A percentile compares a stretch with the other conserved stretches of the same genome.
Conservation (phyloP, 2,888 invertebrate genomes). For the Vesta saturnalis region DNA sequence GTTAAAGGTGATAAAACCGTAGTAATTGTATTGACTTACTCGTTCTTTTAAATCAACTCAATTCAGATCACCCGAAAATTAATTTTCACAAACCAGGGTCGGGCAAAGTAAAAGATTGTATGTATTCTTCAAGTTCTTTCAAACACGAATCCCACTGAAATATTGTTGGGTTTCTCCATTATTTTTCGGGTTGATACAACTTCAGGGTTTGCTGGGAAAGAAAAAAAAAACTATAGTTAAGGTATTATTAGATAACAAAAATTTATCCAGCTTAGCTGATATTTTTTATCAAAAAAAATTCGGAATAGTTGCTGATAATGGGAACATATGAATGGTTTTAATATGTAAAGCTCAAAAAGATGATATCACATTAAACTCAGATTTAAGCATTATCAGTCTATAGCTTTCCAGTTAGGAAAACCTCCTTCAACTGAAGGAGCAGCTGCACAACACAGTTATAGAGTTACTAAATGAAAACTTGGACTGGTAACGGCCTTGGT, state of each 20-base stretch:
- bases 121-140: too few species aligned
- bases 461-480: too few species aligned
- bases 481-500: too few species aligned
- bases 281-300: too few species aligned
- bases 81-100: conserved; percentile 33
- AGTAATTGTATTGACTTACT: conserved; percentile 48
- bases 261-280: too few species aligned
- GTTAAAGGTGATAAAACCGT: conserved; percentile 40
- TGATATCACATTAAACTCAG: conserved; percentile 35
- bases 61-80: conserved; percentile 19
- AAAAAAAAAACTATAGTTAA: conserved; percentile 38
- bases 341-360: too few species aligned
- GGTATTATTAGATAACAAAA: neutral
- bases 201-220: conserved; percentile 13
- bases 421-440: conserved; percentile 44
- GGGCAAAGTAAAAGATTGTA: too few species aligned
- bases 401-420: conserved; percentile 39
- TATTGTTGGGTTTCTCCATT: too few species aligned
- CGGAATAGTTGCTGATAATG: too few species aligned
- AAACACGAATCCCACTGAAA: too few species aligned
- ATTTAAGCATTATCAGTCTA: too few species aligned
- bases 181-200: conserved; percentile 36
- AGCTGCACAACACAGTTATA: conserved; percentile 35
- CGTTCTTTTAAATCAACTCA: conserved; percentile 46
- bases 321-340: too few species aligned